phyloP scores from a whole-genome alignment of 2,888 invertebrate genomes.

The Orthonychiurus folsomi region DNA sequence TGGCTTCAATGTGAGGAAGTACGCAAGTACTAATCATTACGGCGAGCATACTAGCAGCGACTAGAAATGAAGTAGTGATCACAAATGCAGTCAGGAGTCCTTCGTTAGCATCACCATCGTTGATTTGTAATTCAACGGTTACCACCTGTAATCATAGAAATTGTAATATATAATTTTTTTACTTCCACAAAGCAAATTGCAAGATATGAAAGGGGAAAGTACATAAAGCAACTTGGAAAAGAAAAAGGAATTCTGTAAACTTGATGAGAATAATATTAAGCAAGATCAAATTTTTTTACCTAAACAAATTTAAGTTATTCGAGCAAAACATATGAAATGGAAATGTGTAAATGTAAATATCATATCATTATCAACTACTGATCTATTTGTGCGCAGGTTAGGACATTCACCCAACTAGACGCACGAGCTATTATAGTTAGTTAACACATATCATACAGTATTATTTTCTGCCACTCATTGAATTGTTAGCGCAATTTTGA shows the following conservation, averaged over 20 bases:
- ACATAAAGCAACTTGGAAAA: too few relatives aligned
- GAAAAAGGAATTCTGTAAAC: too few relatives aligned
- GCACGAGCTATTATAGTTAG: neutral
- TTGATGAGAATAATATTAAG: too few relatives aligned
- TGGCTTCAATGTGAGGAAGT: conserved; percentile 23
- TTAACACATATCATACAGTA: neutral
- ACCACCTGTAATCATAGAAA: too few relatives aligned
- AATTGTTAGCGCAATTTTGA: neutral
- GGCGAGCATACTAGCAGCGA: conserved; percentile 34
- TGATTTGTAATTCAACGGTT: conserved; percentile 38
- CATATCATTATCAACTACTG: too few relatives aligned
- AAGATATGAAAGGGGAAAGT: neutral
- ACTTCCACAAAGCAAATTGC: neutral
- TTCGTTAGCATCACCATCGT: conserved; percentile 30
- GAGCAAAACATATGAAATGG: too few relatives aligned
- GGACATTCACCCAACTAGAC: too few relatives aligned
- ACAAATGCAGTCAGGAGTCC: conserved; percentile 27
- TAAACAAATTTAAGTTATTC: too few relatives aligned
- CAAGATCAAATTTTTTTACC: too few relatives aligned
- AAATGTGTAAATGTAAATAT: too few relatives aligned
- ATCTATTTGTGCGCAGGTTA: too few relatives aligned
- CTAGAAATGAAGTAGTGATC: conserved; percentile 31
- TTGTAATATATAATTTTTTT: too few relatives aligned
- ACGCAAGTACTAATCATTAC: conserved; percentile 17
- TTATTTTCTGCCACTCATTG: neutral